A percentile compares a stretch with the other conserved stretches of the same genome.
These are phyloP conservation scores for Dryobota labecula DNA, from an alignment of 2,888 invertebrate genomes.

Conservation along the genomic window DNA sequence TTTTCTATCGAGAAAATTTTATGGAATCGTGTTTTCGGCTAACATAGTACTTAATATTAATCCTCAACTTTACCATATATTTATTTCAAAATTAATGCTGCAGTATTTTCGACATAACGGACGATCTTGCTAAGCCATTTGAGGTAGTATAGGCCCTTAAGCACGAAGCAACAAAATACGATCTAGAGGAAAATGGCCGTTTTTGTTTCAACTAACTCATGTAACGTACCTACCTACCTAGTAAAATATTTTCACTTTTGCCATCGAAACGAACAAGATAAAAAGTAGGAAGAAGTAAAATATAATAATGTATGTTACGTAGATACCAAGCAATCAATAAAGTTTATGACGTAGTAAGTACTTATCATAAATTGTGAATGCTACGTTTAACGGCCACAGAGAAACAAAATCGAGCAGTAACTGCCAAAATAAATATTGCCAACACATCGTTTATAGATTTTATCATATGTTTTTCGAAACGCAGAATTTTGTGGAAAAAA, in stretches of 20 bases:
- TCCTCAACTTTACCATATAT: too few species aligned
- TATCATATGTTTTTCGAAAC: not conserved
- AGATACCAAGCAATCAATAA: not conserved
- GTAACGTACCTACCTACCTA: not conserved
- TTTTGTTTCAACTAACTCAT: too few species aligned
- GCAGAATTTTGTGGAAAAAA: not conserved
- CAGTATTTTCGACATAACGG: too few species aligned
- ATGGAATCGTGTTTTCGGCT: too few species aligned
- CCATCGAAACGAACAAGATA: not conserved
- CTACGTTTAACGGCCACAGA: not conserved
- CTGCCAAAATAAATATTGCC: not conserved
- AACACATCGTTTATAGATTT: not conserved
- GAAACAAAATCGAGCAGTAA: slow-evolving; percentile 6
- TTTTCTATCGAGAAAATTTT: too few species aligned
- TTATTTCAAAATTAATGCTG: too few species aligned
- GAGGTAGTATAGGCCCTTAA: too few species aligned
- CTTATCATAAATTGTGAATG: slow-evolving; percentile 5
- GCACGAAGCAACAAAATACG: too few species aligned
- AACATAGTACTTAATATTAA: too few species aligned
- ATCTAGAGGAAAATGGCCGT: too few species aligned
- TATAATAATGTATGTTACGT: not conserved
- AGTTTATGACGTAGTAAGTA: slow-evolving; percentile 21
- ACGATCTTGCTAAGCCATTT: too few species aligned
- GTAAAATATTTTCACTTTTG: not conserved
- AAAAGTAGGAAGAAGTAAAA: not conserved